Evolutionary conservation across 2,888 invertebrate species (phyloP), one percentile per base, ranked within the genome.

Genomic region (Cyaniris semiargus): DNA sequence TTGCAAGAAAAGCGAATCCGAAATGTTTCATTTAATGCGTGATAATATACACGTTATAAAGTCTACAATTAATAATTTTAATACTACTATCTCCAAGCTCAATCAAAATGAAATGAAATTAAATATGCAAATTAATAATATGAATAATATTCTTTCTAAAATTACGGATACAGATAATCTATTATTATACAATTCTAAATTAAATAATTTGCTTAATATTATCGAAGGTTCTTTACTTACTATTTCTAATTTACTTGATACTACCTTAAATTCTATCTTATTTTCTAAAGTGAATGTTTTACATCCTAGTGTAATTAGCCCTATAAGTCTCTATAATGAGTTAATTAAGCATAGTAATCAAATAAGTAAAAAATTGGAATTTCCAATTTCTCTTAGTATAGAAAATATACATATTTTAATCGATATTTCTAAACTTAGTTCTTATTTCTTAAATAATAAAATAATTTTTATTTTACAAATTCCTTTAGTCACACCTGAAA

Each of bases 381-480:
- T 34, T 6, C 34, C 76, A 76, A 34, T 66, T 1, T 18, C 3
- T 15, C 60, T 76, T 66, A 76, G 34, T 66, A 76, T 76, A 48
- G 1, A 27, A 70, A 60, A 76, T 58, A 66, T 60, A 21, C 10
- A 76, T 76, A 18, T 34, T 7, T 66, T 76, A 76, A 66, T 76
- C 27, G 66, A 76, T 66, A n/a, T 76, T 66, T 76, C 76, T 66
- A 34, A 76, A 38, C 70, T 27, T n/a, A n/a, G n/a, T n/a, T n/a
- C n/a, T n/a, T n/a, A n/a, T n/a, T n/a, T n/a, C n/a, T n/a, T n/a
- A n/a, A n/a, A n/a, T n/a, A n/a, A n/a, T n/a, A n/a, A n/a, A n/a
- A n/a, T n/a, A n/a, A n/a, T n/a, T n/a, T n/a, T n/a, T n/a, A n/a
- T n/a, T n/a, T n/a, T n/a, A n/a, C n/a, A n/a, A n/a, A n/a, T n/a